Conservation (phyloP, 2,113 vertebrate species). For the Alligator sinensis region DNA sequence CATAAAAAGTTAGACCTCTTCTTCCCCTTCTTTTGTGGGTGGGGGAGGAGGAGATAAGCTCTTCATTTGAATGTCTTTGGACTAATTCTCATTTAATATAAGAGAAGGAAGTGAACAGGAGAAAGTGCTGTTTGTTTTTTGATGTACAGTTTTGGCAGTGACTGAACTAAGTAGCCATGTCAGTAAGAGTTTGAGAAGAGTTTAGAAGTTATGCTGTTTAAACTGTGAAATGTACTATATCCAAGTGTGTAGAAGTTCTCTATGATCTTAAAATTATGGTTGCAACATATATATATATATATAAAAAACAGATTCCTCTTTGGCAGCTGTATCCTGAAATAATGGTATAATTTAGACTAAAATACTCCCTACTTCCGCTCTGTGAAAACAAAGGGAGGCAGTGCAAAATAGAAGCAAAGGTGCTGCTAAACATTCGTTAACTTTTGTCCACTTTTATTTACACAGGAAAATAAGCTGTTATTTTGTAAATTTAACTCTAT, state of each 20-base stretch:
- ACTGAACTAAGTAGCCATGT: background rate
- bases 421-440: constrained; percentile 47
- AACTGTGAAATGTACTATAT: background rate
- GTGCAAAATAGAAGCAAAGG: constrained; percentile 49
- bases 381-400: constrained; percentile 63
- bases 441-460: constrained; percentile 63
- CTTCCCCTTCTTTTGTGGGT: too few relatives aligned
- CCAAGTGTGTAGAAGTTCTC: background rate
- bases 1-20: too few relatives aligned
- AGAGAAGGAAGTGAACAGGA: background rate
- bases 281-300: constrained; percentile 58
- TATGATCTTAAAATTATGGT: background rate
- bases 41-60: too few relatives aligned
- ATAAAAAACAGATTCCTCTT: constrained; percentile 65
- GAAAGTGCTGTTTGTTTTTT: background rate
- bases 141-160: background rate
- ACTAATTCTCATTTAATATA: background rate
- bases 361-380: constrained; percentile 52
- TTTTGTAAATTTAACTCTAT: constrained; percentile 39
- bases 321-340: constrained; percentile 75
- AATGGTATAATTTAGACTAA: constrained; percentile 55
- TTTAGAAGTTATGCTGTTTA: background rate
- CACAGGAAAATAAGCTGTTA: constrained; percentile 62
- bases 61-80: background rate
- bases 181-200: background rate